Base-by-base conservation (phyloP, 2,113 vertebrate genomes). In the Sorex fumeus region DNA sequence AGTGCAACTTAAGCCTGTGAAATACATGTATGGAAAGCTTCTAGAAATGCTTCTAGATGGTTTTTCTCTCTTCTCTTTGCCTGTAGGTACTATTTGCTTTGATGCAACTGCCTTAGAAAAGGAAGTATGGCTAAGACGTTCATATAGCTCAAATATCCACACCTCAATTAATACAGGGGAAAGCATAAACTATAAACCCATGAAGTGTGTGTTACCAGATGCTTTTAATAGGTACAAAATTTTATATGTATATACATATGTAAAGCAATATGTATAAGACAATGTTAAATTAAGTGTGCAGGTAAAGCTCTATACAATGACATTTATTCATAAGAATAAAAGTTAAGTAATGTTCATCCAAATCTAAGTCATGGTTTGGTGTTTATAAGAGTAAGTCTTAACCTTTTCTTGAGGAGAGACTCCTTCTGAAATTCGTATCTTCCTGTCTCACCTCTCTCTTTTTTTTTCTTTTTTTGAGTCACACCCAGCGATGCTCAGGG, bases 21-120 rank as follows among this genome's bases (percentile, higher is more conserved):
- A 70, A 70, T 45, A 30, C 28, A 74, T 13, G 2, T 15, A 30
- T 27, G 21, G 30, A 27, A 66, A 77, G 7, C 45, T 57, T 57
- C 53, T 57, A 57, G 50, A 78, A 78, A 75, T 12, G 87, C 10
- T 78, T 88, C 32, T 23, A 72, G 32, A 64, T 43, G 28, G 77
- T 91, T 82, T 62, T 12, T 45, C 70, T 43, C 71, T 67, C 69
- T 53, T 32, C 6, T 67, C 23, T 50, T 21, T 64, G n/a, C 23
- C 30, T 25, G n/a, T 60, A 75, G 80, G 89, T 45, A 71, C 27
- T 50, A 60, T 91, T 89, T 90, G 28, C 72, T 84, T 71, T 74
- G 30, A 0, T 81, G 40, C n/a, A 64, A 62, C 27, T 91, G 93
- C 32, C 34, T 40, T 71, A 3, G 27, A n/a, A 66, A 94, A 90